Base-by-base conservation (phyloP, 2,797 vertebrate species). In the Moxostoma hubbsi region DNA sequence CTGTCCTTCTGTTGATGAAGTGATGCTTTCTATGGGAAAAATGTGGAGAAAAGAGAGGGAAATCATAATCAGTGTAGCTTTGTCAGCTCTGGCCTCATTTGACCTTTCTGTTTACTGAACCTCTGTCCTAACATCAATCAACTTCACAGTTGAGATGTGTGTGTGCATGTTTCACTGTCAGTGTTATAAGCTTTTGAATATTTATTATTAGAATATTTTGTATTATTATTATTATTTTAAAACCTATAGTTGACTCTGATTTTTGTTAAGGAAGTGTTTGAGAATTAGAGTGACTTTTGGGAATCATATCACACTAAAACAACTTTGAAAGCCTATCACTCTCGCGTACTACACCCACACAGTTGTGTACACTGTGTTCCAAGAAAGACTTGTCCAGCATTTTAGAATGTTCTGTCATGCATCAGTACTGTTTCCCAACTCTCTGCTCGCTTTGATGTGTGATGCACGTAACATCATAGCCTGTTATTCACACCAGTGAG, bases 351-450 rank as follows among this genome's bases (percentile, higher is more conserved):
- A 9, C 13, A 55, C 53, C 5, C 54, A 55, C 3, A 63, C 6
- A 45, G 43, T 63, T 45, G 45, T 7, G 66, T 55, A 78, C 66
- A 70, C 49, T 24, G 66, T 70, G 75, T 78, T 70, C 66, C 4
- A 50, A 46, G 61, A 53, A 77, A 70, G 36, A 63, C 66, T 15
- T 1, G 8, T 69, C 65, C 47, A 12, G 24, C 65, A 12, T 65
- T 61, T 62, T 16, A 70, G 75, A 78, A 78, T 70, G 63, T 79
- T 73, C 77, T 79, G 54, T 50, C 53, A 36, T 70, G 66, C 75
- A 7, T 73, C 46, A 59, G 61, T 49, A 15, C 46, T 73, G 16
- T 79, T 67, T 79, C 54, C 24, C 61, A 53, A 50, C 69, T 72
- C 62, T 51, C 45, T 53, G 47, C 9, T 18, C 16, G 36, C 36